A percentile compares a stretch with the other conserved stretches of the same genome.
These are phyloP conservation scores for Sebastes oblongus DNA, from an alignment of 2,797 vertebrate genomes.

Conservation along the genomic window DNA sequence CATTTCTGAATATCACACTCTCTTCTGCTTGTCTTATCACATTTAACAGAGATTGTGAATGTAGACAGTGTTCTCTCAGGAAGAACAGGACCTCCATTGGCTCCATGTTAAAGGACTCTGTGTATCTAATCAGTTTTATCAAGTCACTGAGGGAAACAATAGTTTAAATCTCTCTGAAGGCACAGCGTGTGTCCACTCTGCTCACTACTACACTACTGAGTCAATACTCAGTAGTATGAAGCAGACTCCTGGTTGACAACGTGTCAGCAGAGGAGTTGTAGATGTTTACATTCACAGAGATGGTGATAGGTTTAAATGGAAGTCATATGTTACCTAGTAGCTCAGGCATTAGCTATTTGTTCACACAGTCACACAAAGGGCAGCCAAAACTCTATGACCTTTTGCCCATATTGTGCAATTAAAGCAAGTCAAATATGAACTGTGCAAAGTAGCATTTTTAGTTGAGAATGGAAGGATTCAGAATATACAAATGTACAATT, in stretches of 20 bases:
- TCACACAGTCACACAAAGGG: background rate
- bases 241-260: slow-evolving; percentile 17
- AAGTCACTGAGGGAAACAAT: background rate
- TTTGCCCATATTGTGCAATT: background rate
- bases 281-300: slow-evolving; percentile 42
- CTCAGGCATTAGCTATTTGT: slow-evolving; percentile 21
- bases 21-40: slow-evolving; percentile 19
- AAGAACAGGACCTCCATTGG: slow-evolving; percentile 25
- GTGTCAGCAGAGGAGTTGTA: slow-evolving; percentile 14
- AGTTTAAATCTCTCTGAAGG: background rate
- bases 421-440: background rate
- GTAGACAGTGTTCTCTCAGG: slow-evolving; percentile 14
- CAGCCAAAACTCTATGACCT: background rate
- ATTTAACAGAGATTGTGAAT: slow-evolving; percentile 20
- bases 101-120: background rate
- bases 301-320: slow-evolving; percentile 7
- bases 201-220: background rate
- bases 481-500: background rate
- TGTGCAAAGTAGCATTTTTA: background rate
- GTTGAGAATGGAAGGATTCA: background rate
- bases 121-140: background rate
- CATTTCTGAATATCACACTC: background rate
- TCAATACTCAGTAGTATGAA: background rate
- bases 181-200: background rate
- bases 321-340: slow-evolving; percentile 23